Evolutionary conservation across 2,888 invertebrate species (phyloP), one percentile per base, ranked within the genome.

Genomic region (Heteromyza rotundicornis): DNA sequence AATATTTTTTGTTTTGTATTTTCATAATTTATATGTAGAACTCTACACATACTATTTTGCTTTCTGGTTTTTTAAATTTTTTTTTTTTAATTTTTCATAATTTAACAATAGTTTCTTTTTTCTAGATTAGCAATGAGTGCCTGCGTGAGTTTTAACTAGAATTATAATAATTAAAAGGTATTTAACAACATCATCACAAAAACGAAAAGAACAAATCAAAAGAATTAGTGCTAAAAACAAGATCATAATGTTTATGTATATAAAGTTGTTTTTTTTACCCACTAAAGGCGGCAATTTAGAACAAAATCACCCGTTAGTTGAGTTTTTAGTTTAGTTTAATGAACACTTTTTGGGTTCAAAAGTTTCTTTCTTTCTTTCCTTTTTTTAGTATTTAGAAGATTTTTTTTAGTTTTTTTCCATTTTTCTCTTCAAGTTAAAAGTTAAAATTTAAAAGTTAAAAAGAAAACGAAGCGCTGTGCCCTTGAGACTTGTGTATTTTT

Each of bases 271-370:
- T 61, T 60, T n/a, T n/a, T n/a, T n/a, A n/a, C n/a, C n/a, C n/a
- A 51, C 60, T 57, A 57, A 61, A 53, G 51, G 57, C 61, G 61
- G 57, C 52, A 57, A 60, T 24, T 51, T 40, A 56, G 56, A 56
- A 40, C 40, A 60, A 51, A 24, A 57, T 12, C 20, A 51, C 2
- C 17, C 17, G 3, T 40, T 14, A 40, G 40, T 47, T 19, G 3
- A 19, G 20, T 5, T 47, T 2, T 47, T 47, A 19, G 17, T 71
- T 77, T 74, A 75, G 73, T 78, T 77, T 78, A 78, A 75, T 79
- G 78, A 78, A 78, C 78, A 78, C 80, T 79, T 78, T 74, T 74
- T 77, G 76, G 80, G 79, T 79, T 79, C 80, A 79, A 78, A 22
- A 19, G 23, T 56, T 54, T 44, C 32, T 32, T 19, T 1, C 22